Evolutionary conservation across 2,888 invertebrate genomes (phyloP).

Genomic region (Eumacrocentrus americanus): DNA sequence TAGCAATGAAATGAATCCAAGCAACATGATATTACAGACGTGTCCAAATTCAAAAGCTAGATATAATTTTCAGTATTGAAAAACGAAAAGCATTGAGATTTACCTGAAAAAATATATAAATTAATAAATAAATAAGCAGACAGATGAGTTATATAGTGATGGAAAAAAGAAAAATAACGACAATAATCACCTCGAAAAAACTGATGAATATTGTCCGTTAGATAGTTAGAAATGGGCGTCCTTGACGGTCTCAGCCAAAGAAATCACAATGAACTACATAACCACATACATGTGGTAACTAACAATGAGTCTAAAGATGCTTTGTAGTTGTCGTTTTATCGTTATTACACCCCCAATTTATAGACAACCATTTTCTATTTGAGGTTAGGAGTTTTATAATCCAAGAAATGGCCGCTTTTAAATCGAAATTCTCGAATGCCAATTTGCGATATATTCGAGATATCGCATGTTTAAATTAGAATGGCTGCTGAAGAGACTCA

Average conservation of each 20-base stretch:
- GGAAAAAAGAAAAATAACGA: slow-evolving; percentile 26
- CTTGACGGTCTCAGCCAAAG: background rate
- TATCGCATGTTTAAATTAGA: no score
- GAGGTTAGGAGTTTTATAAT: slow-evolving; percentile 38
- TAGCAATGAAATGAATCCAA: background rate
- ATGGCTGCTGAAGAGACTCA: no score
- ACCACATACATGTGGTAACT: slow-evolving; percentile 32
- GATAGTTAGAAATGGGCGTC: background rate
- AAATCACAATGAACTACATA: slow-evolving; percentile 36
- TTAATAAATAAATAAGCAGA: background rate
- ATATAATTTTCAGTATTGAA: no score
- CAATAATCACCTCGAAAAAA: slow-evolving; percentile 37
- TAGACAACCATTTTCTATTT: slow-evolving; percentile 49
- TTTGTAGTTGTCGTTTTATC: slow-evolving; percentile 42
- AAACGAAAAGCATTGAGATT: no score
- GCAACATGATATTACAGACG: background rate
- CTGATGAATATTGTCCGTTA: slow-evolving; percentile 11
- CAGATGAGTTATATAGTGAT: background rate
- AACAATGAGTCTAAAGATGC: slow-evolving; percentile 30
- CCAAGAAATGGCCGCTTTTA: slow-evolving; percentile 26
- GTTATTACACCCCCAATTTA: slow-evolving; percentile 47
- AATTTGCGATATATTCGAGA: no score
- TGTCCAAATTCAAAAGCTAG: background rate
- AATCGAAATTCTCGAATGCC: slow-evolving; percentile 11
- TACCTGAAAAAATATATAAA: no score